Base-by-base conservation (phyloP, 2,797 vertebrate genomes). In the Falco naumanni region DNA sequence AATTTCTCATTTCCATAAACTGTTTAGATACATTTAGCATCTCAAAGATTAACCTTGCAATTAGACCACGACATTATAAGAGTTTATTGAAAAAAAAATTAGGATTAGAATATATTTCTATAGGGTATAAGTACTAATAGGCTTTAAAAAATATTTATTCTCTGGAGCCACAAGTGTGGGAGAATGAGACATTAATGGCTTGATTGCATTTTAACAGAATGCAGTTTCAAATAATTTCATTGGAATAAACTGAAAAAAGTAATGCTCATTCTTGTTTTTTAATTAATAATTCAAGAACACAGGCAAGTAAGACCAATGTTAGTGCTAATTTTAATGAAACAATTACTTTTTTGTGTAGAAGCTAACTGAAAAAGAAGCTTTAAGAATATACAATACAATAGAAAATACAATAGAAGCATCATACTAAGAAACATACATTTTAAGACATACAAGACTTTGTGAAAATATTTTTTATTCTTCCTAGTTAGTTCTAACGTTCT, bases 31-130 rank as follows among this genome's bases (percentile, higher is more conserved):
- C 28, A 29, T 71, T 92, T 70, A 89, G 57, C 29, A 60, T 82
- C 64, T 93, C 60, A 84, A 80, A 95, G 57, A 84, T 96, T 92
- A 90, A 71, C 95, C 72, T 93, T 95, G 68, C 34, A 87, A 68
- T 86, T 88, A 86, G 59, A 91, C 48, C 31, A 87, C 84, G 53
- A 31, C 18, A 14, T 87, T 79, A 33, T 93, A 66, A 59, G 37
- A 83, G 24, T 76, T 56, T 68, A 83, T 92, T 90, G 86, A 89
- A 72, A 90, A 72, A n/a, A n/a, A 93, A 97, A 95, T 85, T 63
- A 70, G 63, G 93, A 56, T 68, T 89, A 78, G 69, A 87, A 82
- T 94, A 33, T 69, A 26, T 65, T 91, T 96, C 80, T 87, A 34
- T 91, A 87, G 19, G 68, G 28, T 64, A 93, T 94, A 87, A 93